Percentiles rank a stretch among this genome's conserved stretches.
Evolutionary conservation across 2,797 vertebrate species (phyloP).

Genomic region (Acanthurus lineatus): DNA sequence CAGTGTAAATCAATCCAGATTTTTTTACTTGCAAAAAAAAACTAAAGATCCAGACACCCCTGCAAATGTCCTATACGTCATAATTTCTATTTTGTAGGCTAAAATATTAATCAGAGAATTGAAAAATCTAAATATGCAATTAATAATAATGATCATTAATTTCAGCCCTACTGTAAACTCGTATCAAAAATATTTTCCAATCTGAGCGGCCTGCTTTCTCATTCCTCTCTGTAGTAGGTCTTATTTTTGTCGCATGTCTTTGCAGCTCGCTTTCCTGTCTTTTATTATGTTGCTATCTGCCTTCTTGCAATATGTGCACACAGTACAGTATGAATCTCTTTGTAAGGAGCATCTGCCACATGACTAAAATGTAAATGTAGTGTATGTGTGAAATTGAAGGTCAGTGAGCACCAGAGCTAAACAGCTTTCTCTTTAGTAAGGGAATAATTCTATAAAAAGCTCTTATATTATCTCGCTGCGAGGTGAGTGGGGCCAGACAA

Average conservation of each 20-base stretch:
- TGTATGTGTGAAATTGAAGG: constrained; percentile 81
- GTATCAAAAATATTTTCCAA: constrained; percentile 33
- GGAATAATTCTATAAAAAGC: constrained; percentile 86
- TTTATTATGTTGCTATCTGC: constrained; percentile 63
- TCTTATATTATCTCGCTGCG: constrained; percentile 79
- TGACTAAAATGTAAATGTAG: constrained; percentile 85
- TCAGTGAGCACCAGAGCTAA: constrained; percentile 73
- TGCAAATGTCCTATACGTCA: background rate
- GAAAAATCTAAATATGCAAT: constrained; percentile 13
- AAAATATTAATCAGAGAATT: background rate
- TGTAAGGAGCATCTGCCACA: constrained; percentile 82
- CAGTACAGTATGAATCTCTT: constrained; percentile 68
- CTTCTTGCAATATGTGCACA: constrained; percentile 61
- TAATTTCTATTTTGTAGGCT: constrained; percentile 7
- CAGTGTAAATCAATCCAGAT: background rate
- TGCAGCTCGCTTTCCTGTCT: constrained; percentile 58
- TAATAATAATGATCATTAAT: constrained; percentile 28
- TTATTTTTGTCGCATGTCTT: constrained; percentile 52
- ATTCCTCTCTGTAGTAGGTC: constrained; percentile 40
- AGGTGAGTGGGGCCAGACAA: constrained; percentile 81
- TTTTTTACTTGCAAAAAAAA: constrained; percentile 7
- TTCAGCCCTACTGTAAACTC: constrained; percentile 1
- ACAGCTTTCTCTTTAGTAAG: constrained; percentile 84
- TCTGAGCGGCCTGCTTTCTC: constrained; percentile 49
- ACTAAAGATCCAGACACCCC: background rate